A percentile compares a stretch with the other conserved stretches of the same genome.
Evolutionary conservation across 2,888 invertebrate genomes (phyloP).

Genomic region (Rhyacophila evoluta): DNA sequence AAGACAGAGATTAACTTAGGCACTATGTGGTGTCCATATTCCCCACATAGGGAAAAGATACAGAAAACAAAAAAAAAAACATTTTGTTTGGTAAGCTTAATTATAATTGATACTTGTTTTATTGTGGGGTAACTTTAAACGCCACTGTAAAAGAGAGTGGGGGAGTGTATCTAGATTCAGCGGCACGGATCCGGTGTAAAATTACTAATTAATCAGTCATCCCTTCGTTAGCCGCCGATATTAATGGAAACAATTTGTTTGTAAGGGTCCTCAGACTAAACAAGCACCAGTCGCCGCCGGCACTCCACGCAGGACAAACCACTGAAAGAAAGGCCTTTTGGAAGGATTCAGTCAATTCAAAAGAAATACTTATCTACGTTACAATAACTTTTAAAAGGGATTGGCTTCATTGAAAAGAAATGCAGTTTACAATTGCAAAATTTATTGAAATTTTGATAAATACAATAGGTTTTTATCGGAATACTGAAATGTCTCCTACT

Average conservation of each 20-base stretch:
- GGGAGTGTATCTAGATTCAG: background rate
- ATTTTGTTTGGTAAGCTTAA: no score
- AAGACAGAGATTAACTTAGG: no score
- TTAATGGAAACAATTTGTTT: slow-evolving; percentile 36
- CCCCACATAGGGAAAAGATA: no score
- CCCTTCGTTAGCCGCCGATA: slow-evolving; percentile 39
- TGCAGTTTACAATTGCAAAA: no score
- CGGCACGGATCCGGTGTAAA: slow-evolving; percentile 28
- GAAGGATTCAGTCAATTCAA: background rate
- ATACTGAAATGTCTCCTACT: no score
- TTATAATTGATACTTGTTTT: no score
- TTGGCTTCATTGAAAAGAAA: no score
- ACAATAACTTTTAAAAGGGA: background rate
- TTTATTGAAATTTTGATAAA: no score
- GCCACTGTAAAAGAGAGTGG: background rate
- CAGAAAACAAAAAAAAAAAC: no score
- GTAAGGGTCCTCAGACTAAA: background rate
- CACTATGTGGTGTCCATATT: no score
- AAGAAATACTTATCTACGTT: background rate
- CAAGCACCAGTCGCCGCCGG: background rate
- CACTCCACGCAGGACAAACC: background rate
- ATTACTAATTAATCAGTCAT: slow-evolving; percentile 40
- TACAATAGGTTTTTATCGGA: no score
- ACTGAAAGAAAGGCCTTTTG: background rate
- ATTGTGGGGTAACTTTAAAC: no score